phyloP scores from a whole-genome alignment of 2,888 invertebrate species.

The Diarsia rubi region DNA sequence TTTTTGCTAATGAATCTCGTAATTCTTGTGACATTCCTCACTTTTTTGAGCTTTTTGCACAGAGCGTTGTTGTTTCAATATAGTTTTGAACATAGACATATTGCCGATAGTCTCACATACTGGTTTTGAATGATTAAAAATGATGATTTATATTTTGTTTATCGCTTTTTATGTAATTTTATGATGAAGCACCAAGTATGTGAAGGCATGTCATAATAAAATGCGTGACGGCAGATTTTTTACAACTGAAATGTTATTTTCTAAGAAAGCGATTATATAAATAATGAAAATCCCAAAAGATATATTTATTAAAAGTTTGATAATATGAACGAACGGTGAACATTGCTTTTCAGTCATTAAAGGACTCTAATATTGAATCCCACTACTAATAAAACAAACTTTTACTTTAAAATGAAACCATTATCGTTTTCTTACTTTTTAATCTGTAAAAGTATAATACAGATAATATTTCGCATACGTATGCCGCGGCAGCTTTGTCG shows the following conservation, averaged over 20 bases:
- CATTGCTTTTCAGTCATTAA: background rate
- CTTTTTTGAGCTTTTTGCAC: conserved; percentile 44
- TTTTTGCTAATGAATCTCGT: conserved; percentile 85
- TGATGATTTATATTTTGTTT: background rate
- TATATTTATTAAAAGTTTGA: background rate
- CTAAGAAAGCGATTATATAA: background rate
- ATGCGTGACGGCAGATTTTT: background rate
- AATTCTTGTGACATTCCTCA: conserved; percentile 68
- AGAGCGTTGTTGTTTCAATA: conserved; percentile 27
- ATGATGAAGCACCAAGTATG: background rate
- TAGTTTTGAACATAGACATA: conserved; percentile 22
- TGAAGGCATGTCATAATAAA: background rate
- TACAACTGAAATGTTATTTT: too few species aligned
- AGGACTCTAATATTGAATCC: conserved; percentile 5
- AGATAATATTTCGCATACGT: conserved; percentile 68
- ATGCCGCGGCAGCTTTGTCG: conserved; percentile 71
- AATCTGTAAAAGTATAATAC: conserved; percentile 56
- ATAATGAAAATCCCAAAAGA: background rate
- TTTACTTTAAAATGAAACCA: conserved; percentile 51
- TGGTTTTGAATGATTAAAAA: background rate
- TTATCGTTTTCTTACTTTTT: conserved; percentile 44
- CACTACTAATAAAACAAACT: conserved; percentile 23
- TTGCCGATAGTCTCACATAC: background rate
- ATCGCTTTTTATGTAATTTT: background rate
- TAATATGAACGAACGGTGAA: background rate